Evolutionary conservation across 2,888 invertebrate species (phyloP), one percentile per base, ranked within the genome.

Genomic region (Eulithis testata): DNA sequence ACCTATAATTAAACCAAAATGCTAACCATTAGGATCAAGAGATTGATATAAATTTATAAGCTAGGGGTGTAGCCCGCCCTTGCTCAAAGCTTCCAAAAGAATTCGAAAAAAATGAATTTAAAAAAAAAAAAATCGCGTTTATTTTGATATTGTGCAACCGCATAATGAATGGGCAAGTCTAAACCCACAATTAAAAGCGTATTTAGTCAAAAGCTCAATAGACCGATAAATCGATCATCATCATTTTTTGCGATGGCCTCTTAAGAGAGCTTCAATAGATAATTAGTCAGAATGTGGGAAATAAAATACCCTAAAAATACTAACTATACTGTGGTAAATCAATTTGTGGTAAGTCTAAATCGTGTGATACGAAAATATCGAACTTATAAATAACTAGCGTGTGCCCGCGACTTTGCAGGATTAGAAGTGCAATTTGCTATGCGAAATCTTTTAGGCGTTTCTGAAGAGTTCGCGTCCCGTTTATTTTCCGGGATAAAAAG

Each of bases 91-190:
- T 70, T 68, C 71, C 72, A 40, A 51, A 66, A 73, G 66, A 58
- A 67, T 65, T 27, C 12, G 37, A 21, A 63, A 80, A n/a, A n/a
- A n/a, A n/a, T n/a, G n/a, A n/a, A n/a, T n/a, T n/a, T n/a, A n/a
- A n/a, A n/a, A n/a, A n/a, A n/a, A n/a, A n/a, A 81, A 83, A 84
- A 83, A 81, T 71, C 67, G 66, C 78, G 80, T 77, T 73, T 88
- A 90, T 89, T 89, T 88, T 88, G 86, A 84, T 86, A 73, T 85
- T 87, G 83, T 75, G 89, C 90, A 86, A 91, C 91, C 89, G 69
- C 86, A 85, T 90, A 91, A 91, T 90, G 81, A 79, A 70, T 76
- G 82, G 85, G 79, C 86, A 65, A 62, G 64, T 67, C 69, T 73
- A 66, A 83, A 79, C 78, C 77, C 76, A 80, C 84, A 90, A 92